phyloP scores from a whole-genome alignment of 2,888 invertebrate genomes.

The Spisula subtruncata region DNA sequence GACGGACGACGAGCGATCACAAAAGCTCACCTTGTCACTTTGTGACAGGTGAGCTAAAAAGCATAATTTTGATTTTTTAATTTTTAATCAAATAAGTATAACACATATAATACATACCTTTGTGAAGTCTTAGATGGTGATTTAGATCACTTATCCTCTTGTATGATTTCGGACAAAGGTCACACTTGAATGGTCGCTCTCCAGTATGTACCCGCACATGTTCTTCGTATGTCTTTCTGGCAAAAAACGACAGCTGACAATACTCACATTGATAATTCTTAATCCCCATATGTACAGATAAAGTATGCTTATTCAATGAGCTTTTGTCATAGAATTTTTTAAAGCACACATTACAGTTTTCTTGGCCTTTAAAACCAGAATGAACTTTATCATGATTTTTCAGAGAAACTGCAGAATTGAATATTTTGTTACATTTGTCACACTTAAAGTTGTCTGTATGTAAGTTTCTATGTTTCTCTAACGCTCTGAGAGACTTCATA shows the following conservation, averaged over 20 bases:
- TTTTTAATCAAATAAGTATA: too few relatives aligned
- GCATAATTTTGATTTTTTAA: too few relatives aligned
- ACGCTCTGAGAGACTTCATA: conserved; percentile 39
- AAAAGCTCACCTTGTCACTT: too few relatives aligned
- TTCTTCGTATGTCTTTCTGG: conserved; percentile 65
- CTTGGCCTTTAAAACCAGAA: conserved; percentile 58
- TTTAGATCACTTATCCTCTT: conserved; percentile 68
- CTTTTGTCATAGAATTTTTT: conserved; percentile 68
- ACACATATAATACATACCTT: conserved; percentile 45
- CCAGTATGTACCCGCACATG: conserved; percentile 70
- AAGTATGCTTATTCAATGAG: conserved; percentile 65
- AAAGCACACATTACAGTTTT: conserved; percentile 63
- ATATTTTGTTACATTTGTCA: conserved; percentile 59
- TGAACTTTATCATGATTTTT: conserved; percentile 64
- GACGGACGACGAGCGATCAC: too few relatives aligned
- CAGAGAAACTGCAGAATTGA: conserved; percentile 56
- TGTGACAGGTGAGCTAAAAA: too few relatives aligned
- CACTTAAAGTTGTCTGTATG: conserved; percentile 61
- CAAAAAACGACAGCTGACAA: conserved; percentile 63
- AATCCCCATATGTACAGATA: conserved; percentile 68
- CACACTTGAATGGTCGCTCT: conserved; percentile 68
- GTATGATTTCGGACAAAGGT: conserved; percentile 63
- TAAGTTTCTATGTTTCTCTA: conserved; percentile 62
- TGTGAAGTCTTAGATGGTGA: conserved; percentile 67
- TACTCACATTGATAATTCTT: conserved; percentile 61